phyloP scores from a whole-genome alignment of 2,113 vertebrate genomes.

The Callipepla squamata region DNA sequence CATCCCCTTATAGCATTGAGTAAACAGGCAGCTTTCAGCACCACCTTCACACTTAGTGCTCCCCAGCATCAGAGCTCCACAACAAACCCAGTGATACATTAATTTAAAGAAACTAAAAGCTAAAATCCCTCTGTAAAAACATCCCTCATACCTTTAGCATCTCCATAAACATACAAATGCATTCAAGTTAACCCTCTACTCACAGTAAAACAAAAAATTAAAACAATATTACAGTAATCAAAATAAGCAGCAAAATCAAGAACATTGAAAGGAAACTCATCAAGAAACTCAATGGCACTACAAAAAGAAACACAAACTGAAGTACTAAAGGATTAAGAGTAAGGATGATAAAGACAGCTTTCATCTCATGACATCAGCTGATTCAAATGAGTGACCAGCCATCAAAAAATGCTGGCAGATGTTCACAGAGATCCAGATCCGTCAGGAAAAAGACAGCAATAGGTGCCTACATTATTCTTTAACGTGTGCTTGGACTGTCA shows the following conservation, averaged over 20 bases:
- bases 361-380: not conserved
- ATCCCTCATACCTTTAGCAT: not conserved
- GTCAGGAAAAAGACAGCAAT: not conserved
- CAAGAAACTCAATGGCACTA: not conserved
- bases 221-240: no score
- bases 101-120: not conserved
- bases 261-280: not conserved
- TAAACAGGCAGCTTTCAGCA: not conserved
- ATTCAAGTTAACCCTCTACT: not conserved
- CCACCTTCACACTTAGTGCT: not conserved
- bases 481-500: not conserved
- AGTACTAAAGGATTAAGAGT: not conserved
- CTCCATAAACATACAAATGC: not conserved
- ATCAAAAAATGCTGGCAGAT: not conserved
- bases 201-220: not conserved
- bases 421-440: not conserved
- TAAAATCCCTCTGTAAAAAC: not conserved
- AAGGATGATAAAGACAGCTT: not conserved
- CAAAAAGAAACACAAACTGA: not conserved
- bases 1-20: not conserved
- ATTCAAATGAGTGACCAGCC: not conserved
- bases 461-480: not conserved
- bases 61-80: not conserved
- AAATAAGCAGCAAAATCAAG: not conserved
- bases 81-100: not conserved